phyloP scores from a whole-genome alignment of 2,888 invertebrate genomes.

The Neoscelio sp. region DNA sequence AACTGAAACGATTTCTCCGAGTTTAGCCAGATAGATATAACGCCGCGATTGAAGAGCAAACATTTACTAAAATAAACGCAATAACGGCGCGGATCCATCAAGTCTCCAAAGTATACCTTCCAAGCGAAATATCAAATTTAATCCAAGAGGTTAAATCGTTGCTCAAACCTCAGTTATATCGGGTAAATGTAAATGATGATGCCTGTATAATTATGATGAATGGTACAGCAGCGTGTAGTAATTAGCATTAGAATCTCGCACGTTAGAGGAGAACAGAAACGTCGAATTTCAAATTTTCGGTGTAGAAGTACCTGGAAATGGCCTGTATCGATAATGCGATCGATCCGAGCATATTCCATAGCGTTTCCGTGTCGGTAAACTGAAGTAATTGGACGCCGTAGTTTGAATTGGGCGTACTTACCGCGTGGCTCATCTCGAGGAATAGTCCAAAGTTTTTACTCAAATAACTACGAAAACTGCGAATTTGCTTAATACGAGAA shows the following conservation, averaged over 20 bases:
- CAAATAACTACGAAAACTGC: constrained; percentile 61
- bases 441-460: constrained; percentile 57
- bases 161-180: constrained; percentile 18
- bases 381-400: constrained; percentile 64
- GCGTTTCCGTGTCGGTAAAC: constrained; percentile 60
- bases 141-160: constrained; percentile 32
- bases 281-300: constrained; percentile 29
- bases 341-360: constrained; percentile 31
- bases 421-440: constrained; percentile 36
- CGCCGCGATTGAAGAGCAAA: constrained; percentile 20
- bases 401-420: constrained; percentile 51
- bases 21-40: constrained; percentile 1
- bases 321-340: constrained; percentile 59
- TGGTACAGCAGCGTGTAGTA: constrained; percentile 31
- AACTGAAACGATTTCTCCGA: no score
- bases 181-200: constrained; percentile 39
- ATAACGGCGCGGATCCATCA: constrained; percentile 1
- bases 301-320: constrained; percentile 26
- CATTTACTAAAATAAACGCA: constrained; percentile 34
- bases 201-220: constrained; percentile 46
- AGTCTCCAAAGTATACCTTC: constrained; percentile 12
- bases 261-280: no score
- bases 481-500: constrained; percentile 55
- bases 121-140: constrained; percentile 34
- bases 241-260: constrained; percentile 34